Evolutionary conservation across 1,140 invertebrate species (phyloP), one percentile per base, ranked within the genome.

Genomic region (Drosophila obscura): DNA sequence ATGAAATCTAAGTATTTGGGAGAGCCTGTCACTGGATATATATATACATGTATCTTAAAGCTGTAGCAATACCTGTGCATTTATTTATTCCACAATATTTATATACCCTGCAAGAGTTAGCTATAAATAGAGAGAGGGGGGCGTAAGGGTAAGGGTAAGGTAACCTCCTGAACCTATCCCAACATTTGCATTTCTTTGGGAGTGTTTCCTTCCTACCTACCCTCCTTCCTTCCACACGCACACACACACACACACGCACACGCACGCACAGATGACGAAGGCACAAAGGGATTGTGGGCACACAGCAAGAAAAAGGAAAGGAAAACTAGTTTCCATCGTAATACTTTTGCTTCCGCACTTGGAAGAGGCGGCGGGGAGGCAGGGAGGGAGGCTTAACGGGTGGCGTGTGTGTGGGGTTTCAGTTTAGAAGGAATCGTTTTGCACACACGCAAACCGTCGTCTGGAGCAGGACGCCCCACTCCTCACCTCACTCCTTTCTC

Each of bases 331-430:
- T 75, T 56, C 62, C 46, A 65, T 58, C 81, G 64, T 77, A 80
- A 85, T 85, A 75, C 67, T 74, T 84, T 77, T 80, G 80, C 80
- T 83, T 83, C 80, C 80, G 80, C 81, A 80, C 78, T 81, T 73
- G 46, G 62, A 31, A 50, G 62, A 50, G 60, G 35, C 39, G 60
- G 41, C 41, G 4, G 28, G 28, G 28, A 2, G 26, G 26, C 1
- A 7, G 5, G 26, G 26, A 7, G 26, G 31, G 45, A 28, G 46
- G 64, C 9, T 64, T 59, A 24, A 15, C 24, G 61, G 41, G 48
- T 26, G 16, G 26, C 31, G 44, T 59, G 19, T 39, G 31, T 49
- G 51, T 22, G 39, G 72, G 62, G 50, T 80, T 49, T 48, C 31
- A 57, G 48, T 13, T 62, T 71, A 39, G 49, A 68, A 58, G 66